Percentiles rank a stretch among this genome's conserved stretches.
phyloP scores from a whole-genome alignment of 2,888 invertebrate species.

The Tachina lurida region DNA sequence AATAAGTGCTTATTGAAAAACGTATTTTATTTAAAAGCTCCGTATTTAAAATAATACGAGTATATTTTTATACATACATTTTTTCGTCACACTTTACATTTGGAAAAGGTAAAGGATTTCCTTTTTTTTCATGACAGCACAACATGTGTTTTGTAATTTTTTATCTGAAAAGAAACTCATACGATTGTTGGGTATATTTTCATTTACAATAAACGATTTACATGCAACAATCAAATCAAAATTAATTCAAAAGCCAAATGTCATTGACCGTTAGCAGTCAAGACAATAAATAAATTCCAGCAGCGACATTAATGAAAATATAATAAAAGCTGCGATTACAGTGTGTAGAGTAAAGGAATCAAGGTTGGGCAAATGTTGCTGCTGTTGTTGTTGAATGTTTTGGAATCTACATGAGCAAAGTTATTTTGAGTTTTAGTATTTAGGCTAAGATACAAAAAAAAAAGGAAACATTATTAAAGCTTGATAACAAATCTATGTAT shows the following conservation, averaged over 20 bases:
- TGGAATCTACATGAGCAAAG: not conserved
- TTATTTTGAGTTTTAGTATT: not conserved
- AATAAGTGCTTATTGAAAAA: too few species aligned
- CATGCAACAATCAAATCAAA: not conserved
- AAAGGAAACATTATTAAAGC: not conserved
- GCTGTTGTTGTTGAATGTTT: not conserved
- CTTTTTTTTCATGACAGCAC: too few species aligned
- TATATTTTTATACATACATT: too few species aligned
- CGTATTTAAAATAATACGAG: too few species aligned
- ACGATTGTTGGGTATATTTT: not conserved
- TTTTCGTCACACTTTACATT: too few species aligned
- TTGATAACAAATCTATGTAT: too few species aligned
- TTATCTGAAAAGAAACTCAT: too few species aligned
- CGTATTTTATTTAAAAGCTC: too few species aligned
- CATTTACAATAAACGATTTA: not conserved
- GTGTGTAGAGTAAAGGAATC: not conserved
- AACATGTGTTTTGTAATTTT: too few species aligned
- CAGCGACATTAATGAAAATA: constrained; percentile 18
- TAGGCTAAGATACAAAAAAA: too few species aligned
- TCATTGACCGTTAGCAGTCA: constrained; percentile 18
- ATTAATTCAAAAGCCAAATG: constrained; percentile 14
- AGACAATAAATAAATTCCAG: not conserved
- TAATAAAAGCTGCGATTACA: not conserved
- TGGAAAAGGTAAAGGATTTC: too few species aligned
- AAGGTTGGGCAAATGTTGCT: not conserved